phyloP scores from a whole-genome alignment of 2,113 vertebrate genomes.

The Daubentonia madagascariensis region DNA sequence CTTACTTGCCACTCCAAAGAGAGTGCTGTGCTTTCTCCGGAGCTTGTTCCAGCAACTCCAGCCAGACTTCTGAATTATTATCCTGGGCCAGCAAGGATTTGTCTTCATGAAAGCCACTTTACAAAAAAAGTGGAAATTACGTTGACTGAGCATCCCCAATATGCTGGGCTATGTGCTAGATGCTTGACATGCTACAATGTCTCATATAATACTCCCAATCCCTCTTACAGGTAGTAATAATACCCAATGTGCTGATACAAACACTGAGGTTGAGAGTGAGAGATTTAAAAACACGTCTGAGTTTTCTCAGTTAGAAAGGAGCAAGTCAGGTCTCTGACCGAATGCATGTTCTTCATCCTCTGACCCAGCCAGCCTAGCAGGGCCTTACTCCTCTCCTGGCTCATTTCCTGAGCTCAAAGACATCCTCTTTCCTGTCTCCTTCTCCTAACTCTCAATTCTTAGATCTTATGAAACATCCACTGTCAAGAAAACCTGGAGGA shows the following conservation, averaged over 20 bases:
- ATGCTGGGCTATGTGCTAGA: not conserved
- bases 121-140: not conserved
- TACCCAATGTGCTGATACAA: not conserved
- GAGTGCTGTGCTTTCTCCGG: not conserved
- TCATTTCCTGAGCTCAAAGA: not conserved
- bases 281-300: not conserved
- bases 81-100: not conserved
- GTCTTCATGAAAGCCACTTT: not conserved
- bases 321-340: not conserved
- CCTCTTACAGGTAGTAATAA: not conserved
- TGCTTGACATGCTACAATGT: not conserved
- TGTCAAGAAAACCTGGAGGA: not conserved
- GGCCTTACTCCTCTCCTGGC: not conserved
- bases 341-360: not conserved
- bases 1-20: not conserved
- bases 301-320: not conserved
- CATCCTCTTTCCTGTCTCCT: not conserved
- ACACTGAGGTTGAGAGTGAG: slow-evolving; percentile 20
- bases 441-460: not conserved
- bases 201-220: not conserved
- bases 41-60: not conserved
- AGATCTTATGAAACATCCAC: not conserved
- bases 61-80: not conserved
- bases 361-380: no score
- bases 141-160: not conserved